Percentiles rank a stretch among this genome's conserved stretches.
These are phyloP conservation scores for Mionectes macconnelli DNA, from an alignment of 2,113 vertebrate species.

Conservation along the genomic window DNA sequence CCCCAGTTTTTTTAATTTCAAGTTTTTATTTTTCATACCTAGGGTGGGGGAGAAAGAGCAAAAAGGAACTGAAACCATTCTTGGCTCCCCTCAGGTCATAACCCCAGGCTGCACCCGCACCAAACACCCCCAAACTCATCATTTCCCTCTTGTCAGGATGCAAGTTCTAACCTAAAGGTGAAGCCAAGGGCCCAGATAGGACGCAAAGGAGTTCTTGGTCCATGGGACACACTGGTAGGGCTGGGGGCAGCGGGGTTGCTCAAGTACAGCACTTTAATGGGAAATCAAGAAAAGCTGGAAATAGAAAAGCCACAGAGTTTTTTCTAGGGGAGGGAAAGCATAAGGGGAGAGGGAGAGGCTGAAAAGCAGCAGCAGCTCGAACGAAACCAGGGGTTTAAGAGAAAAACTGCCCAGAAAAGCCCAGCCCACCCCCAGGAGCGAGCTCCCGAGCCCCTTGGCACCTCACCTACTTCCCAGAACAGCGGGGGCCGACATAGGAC, in stretches of 20 bases:
- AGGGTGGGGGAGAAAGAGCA: neutral
- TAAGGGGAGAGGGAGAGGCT: neutral
- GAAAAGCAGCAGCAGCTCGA: neutral
- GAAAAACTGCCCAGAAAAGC: neutral
- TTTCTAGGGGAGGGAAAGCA: neutral
- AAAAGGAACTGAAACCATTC: constrained; percentile 6
- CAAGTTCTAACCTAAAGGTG: neutral
- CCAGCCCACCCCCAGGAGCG: neutral
- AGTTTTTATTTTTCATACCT: neutral
- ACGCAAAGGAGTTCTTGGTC: neutral
- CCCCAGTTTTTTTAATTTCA: neutral
- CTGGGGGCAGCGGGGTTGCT: neutral
- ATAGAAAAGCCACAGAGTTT: accelerated
- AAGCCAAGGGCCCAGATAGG: accelerated
- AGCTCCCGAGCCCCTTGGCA: neutral
- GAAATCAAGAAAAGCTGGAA: neutral
- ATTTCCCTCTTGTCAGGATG: neutral
- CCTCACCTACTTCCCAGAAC: neutral
- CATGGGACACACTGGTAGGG: accelerated
- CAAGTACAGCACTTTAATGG: neutral
- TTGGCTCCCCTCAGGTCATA: neutral
- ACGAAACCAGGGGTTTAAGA: neutral
- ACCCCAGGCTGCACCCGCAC: neutral
- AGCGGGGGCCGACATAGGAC: accelerated
- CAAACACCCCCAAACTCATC: neutral